Percentiles rank a stretch among this genome's conserved stretches.
These are phyloP conservation scores for Agrypnus murinus DNA, from an alignment of 2,888 invertebrate species.

Conservation along the genomic window DNA sequence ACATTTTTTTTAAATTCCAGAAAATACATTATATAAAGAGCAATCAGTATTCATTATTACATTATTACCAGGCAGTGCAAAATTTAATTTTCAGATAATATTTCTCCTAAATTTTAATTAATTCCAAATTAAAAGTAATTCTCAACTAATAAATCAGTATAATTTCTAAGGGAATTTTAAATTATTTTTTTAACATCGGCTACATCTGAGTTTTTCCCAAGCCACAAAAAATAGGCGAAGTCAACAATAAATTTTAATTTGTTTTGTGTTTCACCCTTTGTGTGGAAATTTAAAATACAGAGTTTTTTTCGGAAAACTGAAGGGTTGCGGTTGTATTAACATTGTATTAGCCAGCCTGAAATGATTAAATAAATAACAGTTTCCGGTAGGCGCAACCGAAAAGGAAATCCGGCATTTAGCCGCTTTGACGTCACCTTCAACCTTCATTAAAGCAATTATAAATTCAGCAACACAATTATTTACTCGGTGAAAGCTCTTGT, in stretches of 20 bases:
- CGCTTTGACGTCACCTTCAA: conserved; percentile 38
- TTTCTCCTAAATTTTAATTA: too few relatives aligned
- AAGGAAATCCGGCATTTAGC: conserved; percentile 41
- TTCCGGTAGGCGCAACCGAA: conserved; percentile 37
- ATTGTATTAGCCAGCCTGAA: conserved; percentile 33
- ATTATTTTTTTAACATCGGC: too few relatives aligned
- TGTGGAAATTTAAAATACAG: neutral
- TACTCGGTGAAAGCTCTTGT: conserved; percentile 12
- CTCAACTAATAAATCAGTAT: too few relatives aligned
- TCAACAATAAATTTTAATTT: too few relatives aligned
- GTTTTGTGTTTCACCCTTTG: too few relatives aligned
- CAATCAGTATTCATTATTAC: conserved; percentile 7
- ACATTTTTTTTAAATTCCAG: too few relatives aligned
- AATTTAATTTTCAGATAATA: too few relatives aligned
- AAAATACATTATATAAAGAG: neutral
- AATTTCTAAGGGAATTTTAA: too few relatives aligned
- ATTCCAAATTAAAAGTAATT: too few relatives aligned
- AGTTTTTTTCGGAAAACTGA: neutral
- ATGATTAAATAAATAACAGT: conserved; percentile 41
- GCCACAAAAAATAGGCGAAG: too few relatives aligned
- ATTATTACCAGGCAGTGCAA: neutral
- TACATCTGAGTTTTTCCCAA: too few relatives aligned
- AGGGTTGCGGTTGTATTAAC: conserved; percentile 31
- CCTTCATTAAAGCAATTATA: conserved; percentile 39
- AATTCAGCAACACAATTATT: conserved; percentile 32